Percentiles rank a stretch among this genome's conserved stretches.
Conservation (phyloP, 1,140 invertebrate species). For the Ephestia elutella region DNA sequence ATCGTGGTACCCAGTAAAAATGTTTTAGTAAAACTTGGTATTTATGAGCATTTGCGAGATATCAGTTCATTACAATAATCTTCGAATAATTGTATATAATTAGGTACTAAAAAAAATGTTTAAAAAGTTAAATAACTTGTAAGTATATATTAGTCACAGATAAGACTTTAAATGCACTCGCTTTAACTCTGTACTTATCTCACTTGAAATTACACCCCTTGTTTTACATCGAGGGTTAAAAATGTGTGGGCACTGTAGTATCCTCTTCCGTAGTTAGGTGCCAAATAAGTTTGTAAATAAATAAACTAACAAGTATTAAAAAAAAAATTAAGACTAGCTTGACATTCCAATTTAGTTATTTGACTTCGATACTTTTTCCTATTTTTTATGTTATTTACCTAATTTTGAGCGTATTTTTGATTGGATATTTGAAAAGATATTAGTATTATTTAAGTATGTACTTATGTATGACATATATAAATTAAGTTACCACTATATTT, state of each 20-base stretch:
- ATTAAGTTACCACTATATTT: not conserved
- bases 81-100: too few species aligned
- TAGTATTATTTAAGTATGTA: not conserved
- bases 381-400: slow-evolving; percentile 21
- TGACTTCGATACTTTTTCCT: not conserved
- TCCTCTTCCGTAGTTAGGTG: slow-evolving; percentile 16
- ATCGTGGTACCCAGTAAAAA: too few species aligned
- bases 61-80: too few species aligned
- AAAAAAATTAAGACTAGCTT: slow-evolving; percentile 12
- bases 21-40: too few species aligned
- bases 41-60: too few species aligned
- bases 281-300: slow-evolving; percentile 25
- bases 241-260: not conserved
- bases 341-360: slow-evolving; percentile 21
- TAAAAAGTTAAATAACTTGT: not conserved
- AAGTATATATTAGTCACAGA: slow-evolving; percentile 5
- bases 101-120: too few species aligned
- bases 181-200: not conserved
- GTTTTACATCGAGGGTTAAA: not conserved
- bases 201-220: too few species aligned
- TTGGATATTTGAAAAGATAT: not conserved
- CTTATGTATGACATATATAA: not conserved
- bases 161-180: slow-evolving; percentile 4
- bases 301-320: slow-evolving; percentile 18
- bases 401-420: slow-evolving; percentile 16